Conservation (phyloP, 2,888 invertebrate species). For the Chouioia cunea region DNA sequence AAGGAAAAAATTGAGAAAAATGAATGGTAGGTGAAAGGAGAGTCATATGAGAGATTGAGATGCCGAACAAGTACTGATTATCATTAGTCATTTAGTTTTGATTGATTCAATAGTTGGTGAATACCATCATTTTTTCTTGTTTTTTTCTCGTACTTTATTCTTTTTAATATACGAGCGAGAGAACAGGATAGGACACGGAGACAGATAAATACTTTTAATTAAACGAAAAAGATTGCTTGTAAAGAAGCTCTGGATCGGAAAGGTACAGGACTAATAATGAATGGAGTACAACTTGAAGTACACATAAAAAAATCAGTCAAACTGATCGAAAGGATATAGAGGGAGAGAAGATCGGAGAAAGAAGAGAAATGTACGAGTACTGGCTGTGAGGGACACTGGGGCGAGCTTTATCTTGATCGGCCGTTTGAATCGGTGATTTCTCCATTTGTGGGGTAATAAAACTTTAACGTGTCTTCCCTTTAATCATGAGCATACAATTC, state of each 20-base stretch:
- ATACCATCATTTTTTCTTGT: too few species aligned
- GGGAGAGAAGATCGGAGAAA: constrained; percentile 8
- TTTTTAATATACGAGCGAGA: too few species aligned
- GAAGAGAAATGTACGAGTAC: constrained; percentile 21
- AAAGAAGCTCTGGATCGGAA: constrained; percentile 32
- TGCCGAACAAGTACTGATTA: too few species aligned
- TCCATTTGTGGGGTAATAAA: constrained; percentile 37
- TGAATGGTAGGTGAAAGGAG: too few species aligned
- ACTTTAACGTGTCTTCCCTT: constrained; percentile 25
- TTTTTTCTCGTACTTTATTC: too few species aligned
- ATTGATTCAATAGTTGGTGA: too few species aligned
- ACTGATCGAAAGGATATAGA: background rate
- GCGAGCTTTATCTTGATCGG: constrained; percentile 26
- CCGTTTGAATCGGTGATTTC: constrained; percentile 25
- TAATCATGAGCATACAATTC: background rate
- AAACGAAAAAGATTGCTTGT: too few species aligned
- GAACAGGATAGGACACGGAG: too few species aligned
- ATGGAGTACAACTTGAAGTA: background rate
- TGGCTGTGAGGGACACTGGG: background rate
- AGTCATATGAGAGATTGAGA: too few species aligned
- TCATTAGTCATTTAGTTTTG: too few species aligned
- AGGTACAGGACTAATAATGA: constrained; percentile 1
- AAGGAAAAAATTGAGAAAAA: too few species aligned
- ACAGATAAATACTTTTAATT: too few species aligned
- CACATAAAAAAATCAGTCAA: background rate